Evolutionary conservation across 2,113 vertebrate genomes (phyloP).

Genomic region (Hippoglossus stenolepis): DNA sequence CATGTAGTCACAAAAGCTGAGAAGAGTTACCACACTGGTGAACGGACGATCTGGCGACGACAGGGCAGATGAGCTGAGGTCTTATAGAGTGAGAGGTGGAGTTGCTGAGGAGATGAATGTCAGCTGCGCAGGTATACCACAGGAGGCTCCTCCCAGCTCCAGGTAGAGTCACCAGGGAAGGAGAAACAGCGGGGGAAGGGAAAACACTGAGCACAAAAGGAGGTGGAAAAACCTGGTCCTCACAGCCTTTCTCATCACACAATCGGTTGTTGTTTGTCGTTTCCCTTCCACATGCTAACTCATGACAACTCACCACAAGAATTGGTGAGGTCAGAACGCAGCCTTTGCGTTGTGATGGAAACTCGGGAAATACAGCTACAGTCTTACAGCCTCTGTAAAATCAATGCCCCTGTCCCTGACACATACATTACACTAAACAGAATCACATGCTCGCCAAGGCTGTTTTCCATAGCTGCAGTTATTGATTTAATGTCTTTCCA

Average conservation of each 20-base stretch:
- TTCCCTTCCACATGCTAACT: background rate
- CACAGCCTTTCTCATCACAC: background rate
- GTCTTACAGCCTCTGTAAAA: background rate
- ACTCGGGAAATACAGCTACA: background rate
- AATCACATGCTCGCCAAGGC: background rate
- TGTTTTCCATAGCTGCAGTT: slow-evolving; percentile 17
- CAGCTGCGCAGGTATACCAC: too few relatives aligned
- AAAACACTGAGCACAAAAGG: too few relatives aligned
- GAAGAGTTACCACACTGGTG: too few relatives aligned
- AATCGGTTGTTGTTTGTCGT: background rate
- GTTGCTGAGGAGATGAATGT: too few relatives aligned
- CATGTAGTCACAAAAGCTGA: too few relatives aligned
- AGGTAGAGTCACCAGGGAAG: too few relatives aligned
- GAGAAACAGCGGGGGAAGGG: too few relatives aligned
- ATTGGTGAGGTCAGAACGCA: slow-evolving; percentile 3
- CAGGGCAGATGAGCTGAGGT: too few relatives aligned
- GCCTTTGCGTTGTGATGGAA: background rate
- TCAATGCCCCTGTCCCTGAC: slow-evolving; percentile 9
- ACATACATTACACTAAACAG: slow-evolving; percentile 9
- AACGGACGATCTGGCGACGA: too few relatives aligned
- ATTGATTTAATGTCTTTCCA: slow-evolving; percentile 40
- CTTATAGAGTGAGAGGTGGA: too few relatives aligned
- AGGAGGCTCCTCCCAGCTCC: too few relatives aligned
- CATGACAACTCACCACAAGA: slow-evolving; percentile 20
- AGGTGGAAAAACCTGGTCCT: too few relatives aligned